Percentiles rank a stretch among this genome's conserved stretches.
Evolutionary conservation across 2,797 vertebrate genomes (phyloP).

Genomic region (Trematomus bernacchii): DNA sequence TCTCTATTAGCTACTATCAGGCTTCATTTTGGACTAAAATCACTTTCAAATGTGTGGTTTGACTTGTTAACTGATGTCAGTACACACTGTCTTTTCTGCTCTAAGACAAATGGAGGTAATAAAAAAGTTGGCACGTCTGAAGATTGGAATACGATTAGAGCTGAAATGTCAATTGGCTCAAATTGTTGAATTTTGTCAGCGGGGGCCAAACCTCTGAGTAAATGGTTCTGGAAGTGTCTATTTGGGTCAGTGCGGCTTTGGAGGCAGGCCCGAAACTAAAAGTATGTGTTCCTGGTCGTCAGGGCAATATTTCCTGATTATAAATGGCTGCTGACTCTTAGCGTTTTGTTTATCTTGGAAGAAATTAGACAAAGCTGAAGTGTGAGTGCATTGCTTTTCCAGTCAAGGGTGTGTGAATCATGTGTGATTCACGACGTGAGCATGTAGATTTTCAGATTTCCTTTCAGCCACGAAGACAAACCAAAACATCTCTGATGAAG

Average conservation of each 20-base stretch:
- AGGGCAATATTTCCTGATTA: constrained; percentile 41
- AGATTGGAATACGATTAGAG: constrained; percentile 38
- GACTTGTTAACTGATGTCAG: constrained; percentile 20
- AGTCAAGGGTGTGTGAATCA: constrained; percentile 45
- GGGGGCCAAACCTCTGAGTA: constrained; percentile 49
- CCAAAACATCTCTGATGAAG: constrained; percentile 37
- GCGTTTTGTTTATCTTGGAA: constrained; percentile 66
- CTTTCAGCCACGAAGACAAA: constrained; percentile 25
- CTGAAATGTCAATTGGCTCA: constrained; percentile 54
- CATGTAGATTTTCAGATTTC: background rate
- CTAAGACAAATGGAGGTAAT: constrained; percentile 47
- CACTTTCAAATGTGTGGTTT: background rate
- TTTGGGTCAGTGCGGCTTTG: constrained; percentile 70
- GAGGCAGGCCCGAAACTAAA: constrained; percentile 47
- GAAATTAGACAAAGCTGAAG: constrained; percentile 37
- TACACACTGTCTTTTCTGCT: constrained; percentile 27
- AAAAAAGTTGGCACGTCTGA: constrained; percentile 39
- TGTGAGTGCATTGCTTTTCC: constrained; percentile 39
- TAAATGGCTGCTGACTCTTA: constrained; percentile 58
- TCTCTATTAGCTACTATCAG: background rate
- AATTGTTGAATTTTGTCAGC: constrained; percentile 55
- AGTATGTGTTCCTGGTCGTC: constrained; percentile 40
- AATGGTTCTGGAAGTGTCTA: constrained; percentile 62
- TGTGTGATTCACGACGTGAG: constrained; percentile 30
- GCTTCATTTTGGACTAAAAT: background rate